These are phyloP conservation scores for Apostichopus leukothele DNA, from an alignment of 53 echinoderm and acorn worm genomes.

Conservation along the genomic window DNA sequence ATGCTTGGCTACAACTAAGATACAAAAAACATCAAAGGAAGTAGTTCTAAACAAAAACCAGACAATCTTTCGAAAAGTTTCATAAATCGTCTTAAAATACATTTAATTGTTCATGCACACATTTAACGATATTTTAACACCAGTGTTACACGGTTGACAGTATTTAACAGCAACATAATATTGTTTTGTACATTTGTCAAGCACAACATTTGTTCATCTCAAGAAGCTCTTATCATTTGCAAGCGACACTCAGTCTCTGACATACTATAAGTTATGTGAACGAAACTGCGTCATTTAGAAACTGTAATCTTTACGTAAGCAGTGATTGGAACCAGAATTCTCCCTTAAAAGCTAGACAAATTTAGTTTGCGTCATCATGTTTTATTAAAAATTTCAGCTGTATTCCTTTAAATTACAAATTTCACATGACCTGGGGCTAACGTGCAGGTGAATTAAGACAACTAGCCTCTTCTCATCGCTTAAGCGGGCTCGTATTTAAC, in stretches of 20 bases:
- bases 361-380: too few relatives aligned
- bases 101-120: not conserved
- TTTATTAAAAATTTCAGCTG: not conserved
- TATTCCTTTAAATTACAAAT: not conserved
- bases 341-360: too few relatives aligned
- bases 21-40: too few relatives aligned
- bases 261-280: too few relatives aligned
- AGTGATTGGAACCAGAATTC: too few relatives aligned
- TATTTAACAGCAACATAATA: not conserved
- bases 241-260: too few relatives aligned
- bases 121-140: not conserved
- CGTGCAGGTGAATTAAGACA: constrained; percentile 33
- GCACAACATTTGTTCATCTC: not conserved
- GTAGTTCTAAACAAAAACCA: too few relatives aligned
- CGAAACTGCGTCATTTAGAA: too few relatives aligned
- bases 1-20: too few relatives aligned
- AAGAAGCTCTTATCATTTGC: not conserved
- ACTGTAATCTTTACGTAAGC: too few relatives aligned
- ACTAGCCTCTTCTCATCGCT: not conserved
- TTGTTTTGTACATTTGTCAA: too few relatives aligned
- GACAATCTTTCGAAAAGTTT: too few relatives aligned
- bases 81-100: not conserved
- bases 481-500: constrained; percentile 14
- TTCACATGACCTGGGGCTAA: constrained; percentile 16
- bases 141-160: not conserved